These are phyloP conservation scores for Saguinus midas DNA, from an alignment of 2,113 vertebrate genomes.

Conservation along the genomic window DNA sequence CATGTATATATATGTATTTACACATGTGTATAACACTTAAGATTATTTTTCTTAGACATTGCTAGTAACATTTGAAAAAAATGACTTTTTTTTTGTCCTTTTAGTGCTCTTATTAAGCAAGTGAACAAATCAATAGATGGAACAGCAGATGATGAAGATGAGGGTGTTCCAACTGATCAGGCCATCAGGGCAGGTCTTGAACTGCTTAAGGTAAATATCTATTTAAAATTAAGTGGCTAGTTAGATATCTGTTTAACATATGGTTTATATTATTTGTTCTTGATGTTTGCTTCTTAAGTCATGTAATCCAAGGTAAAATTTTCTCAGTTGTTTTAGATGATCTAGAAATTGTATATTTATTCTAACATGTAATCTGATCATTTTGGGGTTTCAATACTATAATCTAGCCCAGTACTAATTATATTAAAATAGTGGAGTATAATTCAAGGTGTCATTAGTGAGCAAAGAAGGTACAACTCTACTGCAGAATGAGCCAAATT, in stretches of 20 bases:
- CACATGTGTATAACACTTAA: neutral
- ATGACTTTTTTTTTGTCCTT: conserved; percentile 7
- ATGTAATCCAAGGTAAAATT: neutral
- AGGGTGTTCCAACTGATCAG: conserved; percentile 91
- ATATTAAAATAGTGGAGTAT: neutral
- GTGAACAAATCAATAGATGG: conserved; percentile 94
- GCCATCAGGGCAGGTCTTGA: conserved; percentile 92
- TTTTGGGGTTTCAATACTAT: conserved; percentile 16
- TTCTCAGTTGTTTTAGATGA: neutral
- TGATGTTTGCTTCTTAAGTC: neutral
- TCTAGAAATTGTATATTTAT: neutral
- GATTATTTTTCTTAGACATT: neutral
- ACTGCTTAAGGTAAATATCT: conserved; percentile 88
- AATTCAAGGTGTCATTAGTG: neutral
- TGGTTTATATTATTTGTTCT: neutral
- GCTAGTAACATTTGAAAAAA: neutral
- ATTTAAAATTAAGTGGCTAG: neutral
- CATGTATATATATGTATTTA: neutral
- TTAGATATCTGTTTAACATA: neutral
- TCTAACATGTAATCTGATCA: neutral
- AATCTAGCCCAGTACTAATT: neutral
- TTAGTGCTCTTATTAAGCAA: conserved; percentile 92
- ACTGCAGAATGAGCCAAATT: neutral
- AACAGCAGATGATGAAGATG: conserved; percentile 93
- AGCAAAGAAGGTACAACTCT: neutral